phyloP scores from a whole-genome alignment of 2,113 vertebrate genomes.

The Odontophorus gujanensis region DNA sequence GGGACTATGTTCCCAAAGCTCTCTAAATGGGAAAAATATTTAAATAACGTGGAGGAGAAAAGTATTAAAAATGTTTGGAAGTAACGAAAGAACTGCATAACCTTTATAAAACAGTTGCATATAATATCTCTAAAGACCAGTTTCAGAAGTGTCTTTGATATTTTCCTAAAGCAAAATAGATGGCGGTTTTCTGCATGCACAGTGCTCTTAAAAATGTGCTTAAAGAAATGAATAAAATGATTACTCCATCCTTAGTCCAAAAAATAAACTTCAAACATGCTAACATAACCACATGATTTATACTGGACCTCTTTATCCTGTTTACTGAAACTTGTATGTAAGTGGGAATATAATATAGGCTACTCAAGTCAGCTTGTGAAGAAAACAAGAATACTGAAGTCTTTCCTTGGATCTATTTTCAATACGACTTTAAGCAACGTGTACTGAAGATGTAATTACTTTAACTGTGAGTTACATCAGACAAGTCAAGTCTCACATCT shows the following conservation, averaged over 20 bases:
- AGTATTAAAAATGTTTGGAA: constrained; percentile 20
- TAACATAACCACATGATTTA: neutral
- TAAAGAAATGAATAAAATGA: neutral
- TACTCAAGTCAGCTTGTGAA: neutral
- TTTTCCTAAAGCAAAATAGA: neutral
- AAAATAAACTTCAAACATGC: neutral
- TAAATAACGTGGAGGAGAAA: constrained; percentile 27
- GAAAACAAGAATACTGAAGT: neutral
- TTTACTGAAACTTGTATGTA: neutral
- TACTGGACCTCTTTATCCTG: neutral
- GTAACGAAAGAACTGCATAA: neutral
- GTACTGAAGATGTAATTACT: neutral
- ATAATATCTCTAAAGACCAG: neutral
- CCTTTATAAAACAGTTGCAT: neutral
- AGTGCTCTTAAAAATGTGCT: neutral
- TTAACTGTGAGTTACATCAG: neutral
- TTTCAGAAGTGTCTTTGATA: neutral
- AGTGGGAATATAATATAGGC: neutral
- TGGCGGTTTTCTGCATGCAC: neutral
- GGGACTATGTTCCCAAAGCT: constrained; percentile 24
- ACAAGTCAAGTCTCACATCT: neutral
- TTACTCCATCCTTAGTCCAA: neutral
- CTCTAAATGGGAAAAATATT: constrained; percentile 21
- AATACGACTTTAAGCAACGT: neutral
- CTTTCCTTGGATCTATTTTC: neutral